Evolutionary conservation across 2,113 vertebrate genomes (phyloP).

Genomic region (Bos javanicus): DNA sequence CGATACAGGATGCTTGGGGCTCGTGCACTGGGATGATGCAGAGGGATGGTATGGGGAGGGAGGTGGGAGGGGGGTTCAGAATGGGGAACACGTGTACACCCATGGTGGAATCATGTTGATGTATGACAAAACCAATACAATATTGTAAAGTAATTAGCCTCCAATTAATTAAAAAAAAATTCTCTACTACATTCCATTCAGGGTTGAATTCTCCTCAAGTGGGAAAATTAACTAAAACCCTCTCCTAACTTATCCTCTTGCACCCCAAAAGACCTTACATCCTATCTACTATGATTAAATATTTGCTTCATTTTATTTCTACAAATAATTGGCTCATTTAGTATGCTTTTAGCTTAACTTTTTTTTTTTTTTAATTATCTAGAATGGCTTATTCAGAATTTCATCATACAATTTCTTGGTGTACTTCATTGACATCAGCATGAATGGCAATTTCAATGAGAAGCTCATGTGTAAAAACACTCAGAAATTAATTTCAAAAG

Average conservation of each 20-base stretch:
- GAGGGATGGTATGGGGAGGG: too few relatives aligned
- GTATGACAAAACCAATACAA: too few relatives aligned
- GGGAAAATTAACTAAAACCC: not conserved
- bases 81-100: too few relatives aligned
- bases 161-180: too few relatives aligned
- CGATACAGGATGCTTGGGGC: too few relatives aligned
- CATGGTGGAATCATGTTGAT: too few relatives aligned
- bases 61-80: too few relatives aligned
- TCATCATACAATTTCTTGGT: not conserved
- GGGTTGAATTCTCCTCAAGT: not conserved
- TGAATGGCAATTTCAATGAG: not conserved
- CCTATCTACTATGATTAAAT: not conserved
- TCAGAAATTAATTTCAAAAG: slow-evolving; percentile 1
- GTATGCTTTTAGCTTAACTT: not conserved
- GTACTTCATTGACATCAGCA: not conserved
- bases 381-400: not conserved
- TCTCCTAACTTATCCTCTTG: not conserved
- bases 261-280: not conserved
- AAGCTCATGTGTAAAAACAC: not conserved
- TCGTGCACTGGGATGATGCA: too few relatives aligned
- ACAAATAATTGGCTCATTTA: not conserved
- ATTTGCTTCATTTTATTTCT: not conserved
- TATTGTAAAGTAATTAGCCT: too few relatives aligned
- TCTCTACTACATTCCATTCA: not conserved
- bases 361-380: not conserved